Conservation (phyloP, 2,797 vertebrate species). For the Oreonectes daqikongensis region DNA sequence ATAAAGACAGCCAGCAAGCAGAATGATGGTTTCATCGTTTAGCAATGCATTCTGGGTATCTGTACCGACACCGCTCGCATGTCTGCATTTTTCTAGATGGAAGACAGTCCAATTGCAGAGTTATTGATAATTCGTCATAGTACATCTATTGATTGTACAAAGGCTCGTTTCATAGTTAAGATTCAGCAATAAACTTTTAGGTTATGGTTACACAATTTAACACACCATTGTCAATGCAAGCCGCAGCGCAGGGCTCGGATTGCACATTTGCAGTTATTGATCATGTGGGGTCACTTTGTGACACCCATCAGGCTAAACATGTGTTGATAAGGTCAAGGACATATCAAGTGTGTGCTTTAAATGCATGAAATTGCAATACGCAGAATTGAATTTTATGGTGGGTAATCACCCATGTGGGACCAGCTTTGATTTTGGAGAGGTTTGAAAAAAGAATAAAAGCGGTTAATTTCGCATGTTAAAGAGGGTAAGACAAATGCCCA, state of each 20-base stretch:
- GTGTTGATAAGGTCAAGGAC: conserved; percentile 62
- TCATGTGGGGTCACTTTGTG: conserved; percentile 52
- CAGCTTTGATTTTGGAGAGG: conserved; percentile 50
- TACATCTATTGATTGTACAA: conserved; percentile 6
- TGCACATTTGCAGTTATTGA: conserved; percentile 49
- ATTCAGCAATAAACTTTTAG: background rate
- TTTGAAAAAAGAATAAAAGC: conserved; percentile 37
- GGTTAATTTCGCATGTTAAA: conserved; percentile 18
- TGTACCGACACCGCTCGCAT: conserved; percentile 5
- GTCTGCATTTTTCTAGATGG: background rate
- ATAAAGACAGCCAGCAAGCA: background rate
- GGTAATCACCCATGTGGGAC: conserved; percentile 55
- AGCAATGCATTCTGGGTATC: conserved; percentile 26
- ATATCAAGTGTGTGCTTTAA: conserved; percentile 73
- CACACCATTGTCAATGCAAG: background rate
- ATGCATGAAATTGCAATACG: conserved; percentile 69
- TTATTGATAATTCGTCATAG: conserved; percentile 2
- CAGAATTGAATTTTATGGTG: conserved; percentile 63
- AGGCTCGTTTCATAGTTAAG: conserved; percentile 4
- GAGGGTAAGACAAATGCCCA: conserved; percentile 14
- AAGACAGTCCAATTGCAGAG: background rate
- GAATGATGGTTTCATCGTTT: conserved; percentile 2
- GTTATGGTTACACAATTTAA: background rate
- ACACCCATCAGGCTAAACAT: conserved; percentile 35
- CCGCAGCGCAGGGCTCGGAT: background rate